phyloP scores from a whole-genome alignment of 2,113 vertebrate genomes.

The Colaptes auratus region DNA sequence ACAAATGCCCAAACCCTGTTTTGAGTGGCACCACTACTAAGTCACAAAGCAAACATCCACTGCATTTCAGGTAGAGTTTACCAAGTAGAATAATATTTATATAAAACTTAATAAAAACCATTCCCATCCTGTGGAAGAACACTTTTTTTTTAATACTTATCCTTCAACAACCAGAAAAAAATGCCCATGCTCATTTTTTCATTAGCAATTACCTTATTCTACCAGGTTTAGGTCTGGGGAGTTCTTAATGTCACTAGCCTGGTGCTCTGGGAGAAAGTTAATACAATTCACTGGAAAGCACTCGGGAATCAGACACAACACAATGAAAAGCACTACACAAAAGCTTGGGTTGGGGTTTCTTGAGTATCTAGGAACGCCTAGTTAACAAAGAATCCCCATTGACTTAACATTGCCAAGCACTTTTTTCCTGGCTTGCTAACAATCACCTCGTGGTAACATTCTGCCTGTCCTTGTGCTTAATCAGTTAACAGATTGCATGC shows the following conservation, averaged over 20 bases:
- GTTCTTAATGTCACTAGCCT: not conserved
- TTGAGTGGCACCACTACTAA: not conserved
- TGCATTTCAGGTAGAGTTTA: not conserved
- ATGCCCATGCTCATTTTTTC: not conserved
- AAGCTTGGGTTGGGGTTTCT: not conserved
- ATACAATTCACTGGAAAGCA: not conserved
- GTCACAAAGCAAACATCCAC: not conserved
- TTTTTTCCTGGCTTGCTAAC: not conserved
- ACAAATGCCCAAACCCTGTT: not conserved
- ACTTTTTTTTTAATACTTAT: not conserved
- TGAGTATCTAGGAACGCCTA: not conserved
- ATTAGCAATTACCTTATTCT: not conserved
- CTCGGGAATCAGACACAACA: rapidly evolving
- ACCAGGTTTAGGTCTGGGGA: not conserved
- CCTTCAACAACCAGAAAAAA: not conserved
- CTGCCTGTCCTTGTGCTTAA: not conserved
- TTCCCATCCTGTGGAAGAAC: not conserved
- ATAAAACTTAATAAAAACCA: not conserved
- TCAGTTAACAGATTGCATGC: not conserved
- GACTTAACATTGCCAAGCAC: not conserved
- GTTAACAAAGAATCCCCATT: not conserved
- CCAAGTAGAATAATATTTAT: not conserved
- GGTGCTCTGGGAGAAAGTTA: not conserved
- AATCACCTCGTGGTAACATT: not conserved
- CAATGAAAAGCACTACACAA: not conserved